Percentiles rank a stretch among this genome's conserved stretches.
phyloP scores from a whole-genome alignment of 2,797 vertebrate genomes.

The Sternarchorhynchus goeldii region DNA sequence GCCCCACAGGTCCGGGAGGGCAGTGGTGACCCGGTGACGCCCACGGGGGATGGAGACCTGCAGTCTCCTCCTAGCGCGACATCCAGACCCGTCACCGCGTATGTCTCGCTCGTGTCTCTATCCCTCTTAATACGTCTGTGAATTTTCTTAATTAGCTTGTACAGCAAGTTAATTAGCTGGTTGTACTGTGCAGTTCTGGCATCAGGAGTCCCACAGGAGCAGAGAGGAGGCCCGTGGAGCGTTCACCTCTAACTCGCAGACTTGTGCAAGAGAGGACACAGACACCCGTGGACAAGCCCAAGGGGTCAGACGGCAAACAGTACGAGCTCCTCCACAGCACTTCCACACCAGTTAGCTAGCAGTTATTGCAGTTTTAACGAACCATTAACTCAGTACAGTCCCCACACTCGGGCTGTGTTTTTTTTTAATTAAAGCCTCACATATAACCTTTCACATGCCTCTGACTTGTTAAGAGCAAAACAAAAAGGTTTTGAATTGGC shows the following conservation, averaged over 20 bases:
- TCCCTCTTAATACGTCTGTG: background rate
- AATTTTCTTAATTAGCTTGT: background rate
- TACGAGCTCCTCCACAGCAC: conserved; percentile 62
- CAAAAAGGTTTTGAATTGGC: background rate
- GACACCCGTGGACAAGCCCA: conserved; percentile 72
- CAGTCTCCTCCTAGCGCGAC: conserved; percentile 76
- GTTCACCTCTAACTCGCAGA: conserved; percentile 85
- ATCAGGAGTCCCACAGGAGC: conserved; percentile 78
- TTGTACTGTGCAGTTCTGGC: conserved; percentile 66
- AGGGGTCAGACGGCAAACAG: conserved; percentile 79
- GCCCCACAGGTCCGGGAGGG: conserved; percentile 75
- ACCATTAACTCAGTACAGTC: no score
- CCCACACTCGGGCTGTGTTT: background rate
- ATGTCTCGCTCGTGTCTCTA: conserved; percentile 62
- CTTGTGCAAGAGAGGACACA: conserved; percentile 80
- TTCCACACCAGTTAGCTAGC: background rate
- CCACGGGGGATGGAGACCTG: conserved; percentile 78
- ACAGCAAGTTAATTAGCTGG: no score
- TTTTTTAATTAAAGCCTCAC: background rate
- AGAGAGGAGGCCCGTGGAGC: conserved; percentile 84
- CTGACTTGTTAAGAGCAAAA: background rate
- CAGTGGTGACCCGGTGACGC: conserved; percentile 66
- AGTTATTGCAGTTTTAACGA: background rate
- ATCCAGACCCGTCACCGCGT: conserved; percentile 85
- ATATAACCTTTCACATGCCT: background rate